phyloP scores from a whole-genome alignment of 2,888 invertebrate genomes.

The Eupithecia centaureata region DNA sequence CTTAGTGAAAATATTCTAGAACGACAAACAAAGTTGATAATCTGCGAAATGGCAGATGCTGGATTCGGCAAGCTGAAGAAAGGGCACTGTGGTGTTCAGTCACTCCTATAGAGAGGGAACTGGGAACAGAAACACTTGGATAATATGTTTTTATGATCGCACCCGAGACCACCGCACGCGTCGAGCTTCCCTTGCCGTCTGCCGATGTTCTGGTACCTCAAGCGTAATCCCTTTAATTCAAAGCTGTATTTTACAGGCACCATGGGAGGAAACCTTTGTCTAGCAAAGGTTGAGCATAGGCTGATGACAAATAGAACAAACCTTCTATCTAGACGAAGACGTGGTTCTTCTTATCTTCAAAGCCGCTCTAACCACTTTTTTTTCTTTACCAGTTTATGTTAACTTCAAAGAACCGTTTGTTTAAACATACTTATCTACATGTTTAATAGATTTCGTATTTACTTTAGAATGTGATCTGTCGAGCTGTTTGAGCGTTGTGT shows the following conservation, averaged over 20 bases:
- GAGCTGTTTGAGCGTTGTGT: slow-evolving; percentile 10
- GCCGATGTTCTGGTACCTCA: too few species aligned
- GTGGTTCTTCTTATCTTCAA: not conserved
- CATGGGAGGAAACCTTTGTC: too few species aligned
- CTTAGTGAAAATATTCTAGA: not conserved
- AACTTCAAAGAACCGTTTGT: slow-evolving; percentile 26
- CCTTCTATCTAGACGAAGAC: not conserved
- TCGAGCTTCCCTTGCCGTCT: too few species aligned
- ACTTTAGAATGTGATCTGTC: slow-evolving; percentile 14
- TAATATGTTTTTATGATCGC: too few species aligned
- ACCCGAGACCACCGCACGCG: too few species aligned
- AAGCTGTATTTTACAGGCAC: too few species aligned
- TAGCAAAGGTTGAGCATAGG: not conserved
- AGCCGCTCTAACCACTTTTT: not conserved
- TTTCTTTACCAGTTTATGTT: slow-evolving; percentile 41
- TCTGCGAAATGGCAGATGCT: not conserved
- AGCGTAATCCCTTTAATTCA: too few species aligned
- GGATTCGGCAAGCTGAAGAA: too few species aligned
- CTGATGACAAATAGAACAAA: not conserved
- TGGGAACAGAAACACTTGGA: too few species aligned
- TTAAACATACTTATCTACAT: slow-evolving; percentile 26
- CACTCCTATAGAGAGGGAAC: too few species aligned
- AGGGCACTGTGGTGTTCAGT: too few species aligned
- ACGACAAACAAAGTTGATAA: not conserved
- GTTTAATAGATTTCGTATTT: slow-evolving; percentile 27